These are phyloP conservation scores for Kuschelorhynchus macadamiae DNA, from an alignment of 2,888 invertebrate species.

Conservation along the genomic window DNA sequence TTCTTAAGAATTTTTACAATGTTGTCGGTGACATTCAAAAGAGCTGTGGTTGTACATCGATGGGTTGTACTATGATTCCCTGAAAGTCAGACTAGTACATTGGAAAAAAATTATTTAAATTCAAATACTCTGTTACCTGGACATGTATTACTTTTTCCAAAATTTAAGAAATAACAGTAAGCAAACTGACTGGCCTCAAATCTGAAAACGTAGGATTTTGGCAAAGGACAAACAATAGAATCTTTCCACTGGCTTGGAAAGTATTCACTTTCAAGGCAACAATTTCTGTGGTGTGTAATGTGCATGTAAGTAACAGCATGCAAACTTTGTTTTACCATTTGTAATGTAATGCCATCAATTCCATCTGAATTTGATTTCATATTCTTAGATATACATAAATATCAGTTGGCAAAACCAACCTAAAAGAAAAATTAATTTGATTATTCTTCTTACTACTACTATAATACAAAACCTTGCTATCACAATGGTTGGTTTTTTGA, in stretches of 20 bases:
- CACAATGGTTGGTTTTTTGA: no score
- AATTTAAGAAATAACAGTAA: not conserved
- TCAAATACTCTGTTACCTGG: not conserved
- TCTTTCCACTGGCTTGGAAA: conserved; percentile 2
- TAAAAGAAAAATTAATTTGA: no score
- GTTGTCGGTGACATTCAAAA: no score
- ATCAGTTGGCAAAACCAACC: not conserved
- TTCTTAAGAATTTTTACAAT: not conserved
- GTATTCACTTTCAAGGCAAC: not conserved
- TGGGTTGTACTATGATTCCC: no score
- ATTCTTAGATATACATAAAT: not conserved
- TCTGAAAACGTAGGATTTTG: not conserved
- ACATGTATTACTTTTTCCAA: conserved; percentile 2
- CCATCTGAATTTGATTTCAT: not conserved
- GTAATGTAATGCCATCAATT: not conserved
- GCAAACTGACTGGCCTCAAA: not conserved
- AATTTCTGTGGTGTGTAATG: no score
- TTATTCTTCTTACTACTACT: no score
- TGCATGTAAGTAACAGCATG: no score
- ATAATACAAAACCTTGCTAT: no score
- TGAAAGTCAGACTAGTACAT: no score
- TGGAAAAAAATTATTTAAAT: no score
- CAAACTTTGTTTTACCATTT: not conserved
- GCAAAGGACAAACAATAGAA: not conserved
- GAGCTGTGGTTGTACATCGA: no score